Evolutionary conservation across 1,140 invertebrate genomes (phyloP).

Genomic region (Drosophila ercepeae): DNA sequence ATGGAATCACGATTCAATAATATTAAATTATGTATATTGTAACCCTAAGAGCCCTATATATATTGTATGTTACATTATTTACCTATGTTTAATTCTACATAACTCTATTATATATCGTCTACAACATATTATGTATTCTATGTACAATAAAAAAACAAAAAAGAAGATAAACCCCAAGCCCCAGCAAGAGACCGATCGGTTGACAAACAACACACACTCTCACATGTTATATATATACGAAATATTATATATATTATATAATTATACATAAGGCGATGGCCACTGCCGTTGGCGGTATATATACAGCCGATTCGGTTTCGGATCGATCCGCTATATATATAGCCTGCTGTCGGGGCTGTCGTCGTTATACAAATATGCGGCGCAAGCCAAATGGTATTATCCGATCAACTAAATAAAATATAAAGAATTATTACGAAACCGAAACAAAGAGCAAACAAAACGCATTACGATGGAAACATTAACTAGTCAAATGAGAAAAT

Average conservation of each 20-base stretch:
- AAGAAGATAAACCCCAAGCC: not conserved
- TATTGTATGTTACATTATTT: slow-evolving; percentile 63
- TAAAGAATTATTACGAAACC: slow-evolving; percentile 55
- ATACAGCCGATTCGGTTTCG: not conserved
- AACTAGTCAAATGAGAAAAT: slow-evolving; percentile 78
- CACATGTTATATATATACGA: slow-evolving; percentile 68
- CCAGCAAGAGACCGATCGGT: slow-evolving; percentile 13
- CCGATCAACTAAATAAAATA: slow-evolving; percentile 66
- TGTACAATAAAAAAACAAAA: slow-evolving; percentile 56
- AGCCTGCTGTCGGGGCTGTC: slow-evolving; percentile 9
- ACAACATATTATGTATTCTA: slow-evolving; percentile 49
- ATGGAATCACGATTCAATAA: slow-evolving; percentile 36
- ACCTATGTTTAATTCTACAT: slow-evolving; percentile 63
- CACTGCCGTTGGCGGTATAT: not conserved
- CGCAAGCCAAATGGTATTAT: slow-evolving; percentile 57
- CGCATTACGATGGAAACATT: slow-evolving; percentile 63
- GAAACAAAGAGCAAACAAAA: slow-evolving; percentile 13
- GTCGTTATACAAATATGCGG: slow-evolving; percentile 14
- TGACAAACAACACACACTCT: slow-evolving; percentile 40
- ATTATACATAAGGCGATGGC: slow-evolving; percentile 9
- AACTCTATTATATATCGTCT: slow-evolving; percentile 40
- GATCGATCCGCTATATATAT: not conserved
- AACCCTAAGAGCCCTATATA: slow-evolving; percentile 21
- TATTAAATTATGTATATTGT: slow-evolving; percentile 69
- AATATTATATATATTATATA: slow-evolving; percentile 34